Evolutionary conservation across 2,113 vertebrate genomes (phyloP).

Genomic region (Numenius arquata): DNA sequence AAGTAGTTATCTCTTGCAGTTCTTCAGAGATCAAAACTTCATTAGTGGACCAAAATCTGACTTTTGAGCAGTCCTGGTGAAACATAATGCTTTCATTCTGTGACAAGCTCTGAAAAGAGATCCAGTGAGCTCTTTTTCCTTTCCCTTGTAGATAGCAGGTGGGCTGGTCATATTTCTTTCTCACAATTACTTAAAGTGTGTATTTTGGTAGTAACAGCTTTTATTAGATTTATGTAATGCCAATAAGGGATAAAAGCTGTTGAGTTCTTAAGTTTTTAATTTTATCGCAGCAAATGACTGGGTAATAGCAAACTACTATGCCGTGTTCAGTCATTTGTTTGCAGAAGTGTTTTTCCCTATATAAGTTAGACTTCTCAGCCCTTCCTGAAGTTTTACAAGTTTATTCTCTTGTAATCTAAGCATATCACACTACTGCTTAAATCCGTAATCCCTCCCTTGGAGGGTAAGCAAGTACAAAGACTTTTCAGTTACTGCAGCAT

Average conservation of each 20-base stretch:
- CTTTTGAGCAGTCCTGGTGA: not conserved
- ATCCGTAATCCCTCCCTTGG: not conserved
- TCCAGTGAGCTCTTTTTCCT: not conserved
- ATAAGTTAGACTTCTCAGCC: not conserved
- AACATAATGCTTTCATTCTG: not conserved
- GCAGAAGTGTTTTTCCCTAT: not conserved
- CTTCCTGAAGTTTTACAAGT: not conserved
- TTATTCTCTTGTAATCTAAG: not conserved
- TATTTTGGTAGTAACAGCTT: not conserved
- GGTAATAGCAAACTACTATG: not conserved
- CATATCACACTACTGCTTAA: not conserved
- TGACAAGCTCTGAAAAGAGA: not conserved
- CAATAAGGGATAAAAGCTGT: not conserved
- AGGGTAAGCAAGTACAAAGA: not conserved
- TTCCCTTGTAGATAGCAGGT: not conserved
- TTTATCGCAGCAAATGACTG: not conserved
- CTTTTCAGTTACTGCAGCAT: not conserved
- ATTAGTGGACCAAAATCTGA: not conserved
- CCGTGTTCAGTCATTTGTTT: not conserved
- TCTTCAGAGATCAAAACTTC: not conserved
- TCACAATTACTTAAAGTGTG: not conserved
- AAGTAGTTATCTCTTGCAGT: not conserved
- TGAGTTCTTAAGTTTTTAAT: not conserved
- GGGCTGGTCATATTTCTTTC: not conserved
- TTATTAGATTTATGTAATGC: not conserved